Evolutionary conservation across 2,888 invertebrate genomes (phyloP).

Genomic region (Archaeoteleia sp.): DNA sequence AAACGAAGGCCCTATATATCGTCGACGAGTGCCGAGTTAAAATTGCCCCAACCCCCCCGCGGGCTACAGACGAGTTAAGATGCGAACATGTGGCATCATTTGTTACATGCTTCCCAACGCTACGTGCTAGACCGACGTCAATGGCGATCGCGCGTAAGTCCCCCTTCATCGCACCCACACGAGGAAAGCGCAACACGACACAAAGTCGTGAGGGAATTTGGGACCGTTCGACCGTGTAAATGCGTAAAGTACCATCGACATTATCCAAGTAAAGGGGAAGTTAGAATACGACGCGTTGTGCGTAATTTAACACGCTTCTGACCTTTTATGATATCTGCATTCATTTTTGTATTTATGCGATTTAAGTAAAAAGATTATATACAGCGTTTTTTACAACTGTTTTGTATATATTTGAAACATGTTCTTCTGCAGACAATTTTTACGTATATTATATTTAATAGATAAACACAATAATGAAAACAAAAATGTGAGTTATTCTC

Average conservation of each 20-base stretch:
- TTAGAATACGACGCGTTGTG: too few species aligned
- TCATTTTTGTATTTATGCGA: too few species aligned
- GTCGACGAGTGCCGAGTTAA: conserved; percentile 53
- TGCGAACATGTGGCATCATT: conserved; percentile 75
- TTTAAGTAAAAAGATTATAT: too few species aligned
- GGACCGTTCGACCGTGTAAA: conserved; percentile 55
- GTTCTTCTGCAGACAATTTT: too few species aligned
- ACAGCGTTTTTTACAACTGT: too few species aligned
- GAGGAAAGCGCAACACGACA: conserved; percentile 44
- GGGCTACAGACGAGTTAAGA: conserved; percentile 64
- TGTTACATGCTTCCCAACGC: conserved; percentile 64
- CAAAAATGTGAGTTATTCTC: too few species aligned
- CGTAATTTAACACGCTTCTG: too few species aligned
- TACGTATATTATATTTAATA: too few species aligned
- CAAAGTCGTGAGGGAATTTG: conserved; percentile 54
- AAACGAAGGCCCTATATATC: conserved; percentile 54
- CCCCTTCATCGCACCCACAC: conserved; percentile 15
- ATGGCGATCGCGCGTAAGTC: conserved; percentile 39
- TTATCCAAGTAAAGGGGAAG: conserved; percentile 1
- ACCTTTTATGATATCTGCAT: too few species aligned
- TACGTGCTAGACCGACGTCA: conserved; percentile 63
- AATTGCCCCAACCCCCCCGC: conserved; percentile 55
- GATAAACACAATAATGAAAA: too few species aligned
- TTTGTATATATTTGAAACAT: too few species aligned
- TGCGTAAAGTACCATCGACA: conserved; percentile 19